Percentiles rank a stretch among this genome's conserved stretches.
Conservation (phyloP, 2,797 vertebrate genomes). For the Sebastes hubbsi region DNA sequence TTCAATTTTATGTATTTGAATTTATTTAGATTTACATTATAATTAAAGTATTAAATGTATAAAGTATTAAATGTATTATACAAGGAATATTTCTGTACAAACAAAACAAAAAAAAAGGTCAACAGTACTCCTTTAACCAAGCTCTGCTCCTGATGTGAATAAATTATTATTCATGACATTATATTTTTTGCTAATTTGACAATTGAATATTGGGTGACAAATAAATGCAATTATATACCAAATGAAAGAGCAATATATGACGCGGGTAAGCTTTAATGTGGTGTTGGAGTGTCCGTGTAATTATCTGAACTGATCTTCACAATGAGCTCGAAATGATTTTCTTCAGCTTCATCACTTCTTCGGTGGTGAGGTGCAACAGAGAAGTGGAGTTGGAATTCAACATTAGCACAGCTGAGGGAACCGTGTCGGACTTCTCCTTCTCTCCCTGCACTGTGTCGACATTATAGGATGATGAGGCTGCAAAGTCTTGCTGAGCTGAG, state of each 20-base stretch:
- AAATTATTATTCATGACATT: not conserved
- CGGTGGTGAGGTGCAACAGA: conserved; percentile 53
- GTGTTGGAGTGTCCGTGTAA: conserved; percentile 10
- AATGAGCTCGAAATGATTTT: conserved; percentile 70
- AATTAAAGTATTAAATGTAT: not conserved
- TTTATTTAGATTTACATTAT: conserved; percentile 20
- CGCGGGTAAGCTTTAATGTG: conserved; percentile 16
- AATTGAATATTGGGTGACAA: not conserved
- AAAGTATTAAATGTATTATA: not conserved
- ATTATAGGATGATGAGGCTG: not conserved
- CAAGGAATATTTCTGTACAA: not conserved
- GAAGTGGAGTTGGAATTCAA: conserved; percentile 45
- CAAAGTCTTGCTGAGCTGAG: conserved; percentile 1
- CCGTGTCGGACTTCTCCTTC: not conserved
- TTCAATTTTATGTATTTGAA: not conserved
- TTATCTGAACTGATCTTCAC: conserved; percentile 5
- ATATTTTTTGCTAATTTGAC: not conserved
- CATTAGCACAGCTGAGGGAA: conserved; percentile 6
- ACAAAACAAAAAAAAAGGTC: not conserved
- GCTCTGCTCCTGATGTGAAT: not conserved
- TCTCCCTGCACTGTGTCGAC: not conserved
- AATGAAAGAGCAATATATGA: not conserved
- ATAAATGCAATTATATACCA: not conserved
- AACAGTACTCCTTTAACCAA: not conserved
- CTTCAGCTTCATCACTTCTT: conserved; percentile 74